These are phyloP conservation scores for Melipona beecheii DNA, from an alignment of 2,888 invertebrate species.

Conservation along the genomic window DNA sequence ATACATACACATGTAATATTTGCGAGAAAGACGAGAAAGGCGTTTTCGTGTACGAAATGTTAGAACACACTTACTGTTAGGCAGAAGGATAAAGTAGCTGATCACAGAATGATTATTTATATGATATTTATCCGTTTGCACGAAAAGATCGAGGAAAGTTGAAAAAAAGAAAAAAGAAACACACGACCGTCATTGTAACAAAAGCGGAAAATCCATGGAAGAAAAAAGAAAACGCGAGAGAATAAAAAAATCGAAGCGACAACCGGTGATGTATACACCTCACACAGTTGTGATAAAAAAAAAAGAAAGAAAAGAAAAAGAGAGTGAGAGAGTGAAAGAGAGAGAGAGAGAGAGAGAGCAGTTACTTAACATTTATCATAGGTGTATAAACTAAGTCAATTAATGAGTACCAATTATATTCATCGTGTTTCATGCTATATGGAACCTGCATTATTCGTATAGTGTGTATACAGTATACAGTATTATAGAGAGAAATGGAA, in stretches of 20 bases:
- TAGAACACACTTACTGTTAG: not conserved
- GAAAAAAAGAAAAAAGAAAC: not conserved
- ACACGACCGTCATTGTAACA: not conserved
- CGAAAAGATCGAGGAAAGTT: not conserved
- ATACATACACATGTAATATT: slow-evolving; percentile 11
- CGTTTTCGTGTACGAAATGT: slow-evolving; percentile 16
- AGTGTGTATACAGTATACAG: slow-evolving; percentile 29
- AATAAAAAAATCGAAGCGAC: not conserved
- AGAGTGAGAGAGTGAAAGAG: not conserved
- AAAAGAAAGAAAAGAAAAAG: not conserved
- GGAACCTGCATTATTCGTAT: slow-evolving; percentile 40
- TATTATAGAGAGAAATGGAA: slow-evolving; percentile 37
- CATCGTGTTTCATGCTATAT: slow-evolving; percentile 42
- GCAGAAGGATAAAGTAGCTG: not conserved
- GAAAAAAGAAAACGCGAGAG: not conserved
- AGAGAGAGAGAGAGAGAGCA: slow-evolving; percentile 20
- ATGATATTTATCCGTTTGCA: slow-evolving; percentile 43
- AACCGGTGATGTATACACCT: slow-evolving; percentile 22
- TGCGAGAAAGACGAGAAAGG: not conserved
- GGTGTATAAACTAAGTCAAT: slow-evolving; percentile 77
- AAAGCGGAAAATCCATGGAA: not conserved
- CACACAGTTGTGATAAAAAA: slow-evolving; percentile 60
- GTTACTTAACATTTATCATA: slow-evolving; percentile 54
- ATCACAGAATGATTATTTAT: slow-evolving; percentile 39
- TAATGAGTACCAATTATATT: slow-evolving; percentile 68